Conservation (phyloP, 2,888 invertebrate genomes). For the Nezara viridula region DNA sequence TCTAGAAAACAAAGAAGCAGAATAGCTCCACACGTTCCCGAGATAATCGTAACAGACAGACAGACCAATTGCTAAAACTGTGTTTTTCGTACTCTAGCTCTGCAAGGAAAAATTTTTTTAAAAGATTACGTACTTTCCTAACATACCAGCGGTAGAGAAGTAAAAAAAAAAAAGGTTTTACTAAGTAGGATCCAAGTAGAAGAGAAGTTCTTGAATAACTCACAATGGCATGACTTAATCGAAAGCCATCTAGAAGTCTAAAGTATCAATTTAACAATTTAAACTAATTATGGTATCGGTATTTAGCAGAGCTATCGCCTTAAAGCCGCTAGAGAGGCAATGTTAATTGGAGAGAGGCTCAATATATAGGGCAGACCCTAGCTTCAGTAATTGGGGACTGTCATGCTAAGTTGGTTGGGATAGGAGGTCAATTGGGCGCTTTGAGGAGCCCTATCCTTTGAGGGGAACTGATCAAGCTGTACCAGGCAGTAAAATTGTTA, state of each 20-base stretch:
- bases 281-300: neutral
- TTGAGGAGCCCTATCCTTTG: neutral
- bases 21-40: no score
- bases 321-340: neutral
- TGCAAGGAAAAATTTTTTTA: no score
- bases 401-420: conserved; percentile 22
- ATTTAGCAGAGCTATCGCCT: neutral
- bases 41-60: no score
- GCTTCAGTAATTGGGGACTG: conserved; percentile 16
- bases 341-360: conserved; percentile 19
- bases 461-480: neutral
- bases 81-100: no score
- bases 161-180: no score
- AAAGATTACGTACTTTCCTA: no score
- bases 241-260: neutral
- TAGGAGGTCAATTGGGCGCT: conserved; percentile 25
- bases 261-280: conserved; percentile 36
- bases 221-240: neutral
- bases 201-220: neutral
- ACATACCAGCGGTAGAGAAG: no score
- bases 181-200: neutral
- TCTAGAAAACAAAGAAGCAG: no score
- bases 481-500: neutral
- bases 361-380: conserved; percentile 5
- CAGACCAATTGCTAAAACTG: no score